phyloP scores from a whole-genome alignment of 2,888 invertebrate genomes.

The Rotaria macrura region DNA sequence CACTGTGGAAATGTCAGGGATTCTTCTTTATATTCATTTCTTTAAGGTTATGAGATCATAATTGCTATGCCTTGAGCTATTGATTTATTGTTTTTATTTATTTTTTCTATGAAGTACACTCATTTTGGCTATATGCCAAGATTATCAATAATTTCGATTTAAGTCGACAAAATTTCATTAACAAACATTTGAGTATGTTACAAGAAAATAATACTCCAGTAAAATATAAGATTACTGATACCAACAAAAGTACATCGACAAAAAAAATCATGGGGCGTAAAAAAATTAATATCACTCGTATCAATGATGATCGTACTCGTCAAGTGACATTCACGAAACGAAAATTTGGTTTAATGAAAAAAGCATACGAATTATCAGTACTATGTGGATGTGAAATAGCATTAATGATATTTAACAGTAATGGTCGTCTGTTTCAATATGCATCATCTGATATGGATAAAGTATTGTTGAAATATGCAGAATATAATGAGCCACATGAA shows the following conservation, averaged over 20 bases:
- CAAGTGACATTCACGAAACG: constrained; percentile 89
- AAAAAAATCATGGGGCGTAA: constrained; percentile 77
- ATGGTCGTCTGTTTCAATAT: constrained; percentile 83
- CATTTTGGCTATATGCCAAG: background rate
- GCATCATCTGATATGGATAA: constrained; percentile 97
- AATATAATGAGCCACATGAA: constrained; percentile 99
- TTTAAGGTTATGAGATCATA: background rate
- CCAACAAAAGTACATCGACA: background rate
- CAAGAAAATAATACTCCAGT: background rate
- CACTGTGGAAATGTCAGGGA: background rate
- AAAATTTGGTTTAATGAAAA: constrained; percentile 97
- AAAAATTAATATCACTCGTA: constrained; percentile 90
- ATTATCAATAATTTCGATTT: background rate
- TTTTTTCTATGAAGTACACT: background rate
- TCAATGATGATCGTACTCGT: constrained; percentile 31
- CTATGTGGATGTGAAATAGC: constrained; percentile 98
- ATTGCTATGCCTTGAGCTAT: background rate
- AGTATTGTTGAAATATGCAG: constrained; percentile 94
- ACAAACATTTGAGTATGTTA: background rate
- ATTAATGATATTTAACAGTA: constrained; percentile 96
- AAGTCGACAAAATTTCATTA: no score
- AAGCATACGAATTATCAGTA: constrained; percentile 89
- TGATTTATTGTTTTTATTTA: background rate
- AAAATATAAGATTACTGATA: background rate
- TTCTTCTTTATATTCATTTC: background rate